A percentile compares a stretch with the other conserved stretches of the same genome.
Evolutionary conservation across 1,140 invertebrate genomes (phyloP).

Genomic region (Metopolophium dirhodum): DNA sequence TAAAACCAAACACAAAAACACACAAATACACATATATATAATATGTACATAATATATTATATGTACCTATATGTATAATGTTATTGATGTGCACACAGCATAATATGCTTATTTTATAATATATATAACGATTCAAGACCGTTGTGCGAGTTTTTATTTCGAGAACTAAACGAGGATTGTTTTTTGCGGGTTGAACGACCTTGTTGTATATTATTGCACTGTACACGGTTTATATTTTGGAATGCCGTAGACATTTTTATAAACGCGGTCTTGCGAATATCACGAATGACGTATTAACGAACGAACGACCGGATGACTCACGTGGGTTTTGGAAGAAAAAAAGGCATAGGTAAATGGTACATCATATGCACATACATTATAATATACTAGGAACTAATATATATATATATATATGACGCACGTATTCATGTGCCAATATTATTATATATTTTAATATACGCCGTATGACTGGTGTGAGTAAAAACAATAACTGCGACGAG

Average conservation of each 20-base stretch:
- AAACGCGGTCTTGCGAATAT: background rate
- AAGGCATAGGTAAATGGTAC: background rate
- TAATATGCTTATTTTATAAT: too few relatives aligned
- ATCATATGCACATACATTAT: background rate
- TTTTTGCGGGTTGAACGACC: conserved; percentile 22
- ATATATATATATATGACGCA: background rate
- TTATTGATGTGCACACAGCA: background rate
- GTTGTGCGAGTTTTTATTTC: background rate
- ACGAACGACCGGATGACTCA: background rate
- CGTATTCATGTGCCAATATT: background rate
- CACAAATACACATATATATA: too few relatives aligned
- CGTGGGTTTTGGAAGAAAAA: background rate
- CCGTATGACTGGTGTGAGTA: background rate
- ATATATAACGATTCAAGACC: background rate
- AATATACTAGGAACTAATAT: background rate
- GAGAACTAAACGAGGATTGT: background rate
- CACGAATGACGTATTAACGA: too few relatives aligned
- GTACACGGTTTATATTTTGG: background rate
- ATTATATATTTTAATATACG: too few relatives aligned
- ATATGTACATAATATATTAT: background rate
- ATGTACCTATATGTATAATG: background rate
- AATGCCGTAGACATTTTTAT: conserved; percentile 5
- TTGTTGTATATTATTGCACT: conserved; percentile 8
- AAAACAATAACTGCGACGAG: background rate
- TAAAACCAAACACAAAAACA: background rate